Conservation (phyloP, 2,797 vertebrate genomes). For the Scomberomorus guttatus region DNA sequence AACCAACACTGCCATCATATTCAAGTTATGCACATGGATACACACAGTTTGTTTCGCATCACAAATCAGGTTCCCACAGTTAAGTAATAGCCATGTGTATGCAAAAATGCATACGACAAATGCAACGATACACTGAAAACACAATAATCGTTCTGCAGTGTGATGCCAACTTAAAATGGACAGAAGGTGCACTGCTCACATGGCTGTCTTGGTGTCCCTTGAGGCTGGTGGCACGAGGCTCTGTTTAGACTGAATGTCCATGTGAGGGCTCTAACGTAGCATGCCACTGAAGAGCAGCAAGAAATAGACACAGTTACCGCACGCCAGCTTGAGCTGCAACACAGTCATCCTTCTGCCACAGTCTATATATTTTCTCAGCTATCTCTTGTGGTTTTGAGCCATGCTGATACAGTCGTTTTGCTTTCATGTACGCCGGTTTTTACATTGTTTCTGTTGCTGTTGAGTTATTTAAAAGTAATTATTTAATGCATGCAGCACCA, state of each 20-base stretch:
- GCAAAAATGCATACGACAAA: constrained; percentile 15
- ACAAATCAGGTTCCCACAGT: constrained; percentile 2
- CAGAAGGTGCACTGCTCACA: constrained; percentile 72
- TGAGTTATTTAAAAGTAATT: background rate
- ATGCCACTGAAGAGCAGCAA: constrained; percentile 61
- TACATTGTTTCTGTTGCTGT: background rate
- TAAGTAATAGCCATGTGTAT: background rate
- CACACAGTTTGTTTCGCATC: background rate
- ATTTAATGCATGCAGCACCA: background rate
- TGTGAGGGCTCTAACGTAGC: constrained; percentile 68
- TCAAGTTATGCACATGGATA: background rate
- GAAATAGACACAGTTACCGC: constrained; percentile 43
- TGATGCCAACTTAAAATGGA: constrained; percentile 61
- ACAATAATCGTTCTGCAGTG: constrained; percentile 35
- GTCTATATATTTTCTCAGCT: constrained; percentile 29
- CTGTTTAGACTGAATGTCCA: constrained; percentile 59
- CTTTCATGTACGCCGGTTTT: background rate
- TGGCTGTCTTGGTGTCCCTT: constrained; percentile 61
- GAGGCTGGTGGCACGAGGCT: constrained; percentile 71
- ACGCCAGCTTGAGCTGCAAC: constrained; percentile 46
- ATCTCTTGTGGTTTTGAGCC: constrained; percentile 9
- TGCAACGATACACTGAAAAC: constrained; percentile 25
- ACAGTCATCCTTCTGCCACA: constrained; percentile 31
- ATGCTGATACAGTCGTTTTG: background rate
- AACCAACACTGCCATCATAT: background rate